Conservation (phyloP, 2,797 vertebrate species). For the Micrastur ruficollis region DNA sequence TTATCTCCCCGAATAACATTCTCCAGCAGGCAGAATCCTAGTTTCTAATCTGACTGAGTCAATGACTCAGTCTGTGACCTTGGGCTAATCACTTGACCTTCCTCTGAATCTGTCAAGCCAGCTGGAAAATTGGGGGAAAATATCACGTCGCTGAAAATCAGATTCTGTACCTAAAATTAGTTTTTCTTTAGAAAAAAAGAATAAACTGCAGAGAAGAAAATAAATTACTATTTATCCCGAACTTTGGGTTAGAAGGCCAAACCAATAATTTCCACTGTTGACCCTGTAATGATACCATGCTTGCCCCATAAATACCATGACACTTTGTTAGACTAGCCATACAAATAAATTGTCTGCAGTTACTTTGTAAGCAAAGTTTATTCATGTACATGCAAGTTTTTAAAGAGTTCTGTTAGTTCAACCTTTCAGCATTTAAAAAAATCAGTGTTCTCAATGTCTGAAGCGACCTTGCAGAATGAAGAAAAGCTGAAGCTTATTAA, state of each 20-base stretch:
- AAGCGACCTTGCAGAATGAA: not conserved
- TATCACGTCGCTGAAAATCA: not conserved
- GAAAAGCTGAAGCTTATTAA: not conserved
- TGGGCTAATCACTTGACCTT: conserved; percentile 57
- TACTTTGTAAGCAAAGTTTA: not conserved
- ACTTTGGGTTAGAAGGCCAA: not conserved
- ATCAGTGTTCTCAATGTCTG: not conserved
- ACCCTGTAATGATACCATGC: not conserved
- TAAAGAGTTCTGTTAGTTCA: not conserved
- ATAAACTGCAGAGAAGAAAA: not conserved
- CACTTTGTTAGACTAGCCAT: not conserved
- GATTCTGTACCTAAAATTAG: not conserved
- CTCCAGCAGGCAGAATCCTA: not conserved
- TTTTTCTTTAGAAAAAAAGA: not conserved
- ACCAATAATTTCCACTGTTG: not conserved
- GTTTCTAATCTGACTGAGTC: conserved; percentile 32
- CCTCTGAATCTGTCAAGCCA: not conserved
- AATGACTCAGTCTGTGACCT: conserved; percentile 24
- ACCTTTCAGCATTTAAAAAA: not conserved
- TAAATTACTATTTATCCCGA: conserved; percentile 9
- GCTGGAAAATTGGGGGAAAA: conserved; percentile 43
- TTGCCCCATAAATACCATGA: not conserved
- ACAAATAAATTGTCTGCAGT: not conserved
- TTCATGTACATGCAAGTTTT: not conserved
- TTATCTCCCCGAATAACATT: not conserved